Conservation (phyloP, 2,113 vertebrate species). For the Eudyptes chrysolophus region DNA sequence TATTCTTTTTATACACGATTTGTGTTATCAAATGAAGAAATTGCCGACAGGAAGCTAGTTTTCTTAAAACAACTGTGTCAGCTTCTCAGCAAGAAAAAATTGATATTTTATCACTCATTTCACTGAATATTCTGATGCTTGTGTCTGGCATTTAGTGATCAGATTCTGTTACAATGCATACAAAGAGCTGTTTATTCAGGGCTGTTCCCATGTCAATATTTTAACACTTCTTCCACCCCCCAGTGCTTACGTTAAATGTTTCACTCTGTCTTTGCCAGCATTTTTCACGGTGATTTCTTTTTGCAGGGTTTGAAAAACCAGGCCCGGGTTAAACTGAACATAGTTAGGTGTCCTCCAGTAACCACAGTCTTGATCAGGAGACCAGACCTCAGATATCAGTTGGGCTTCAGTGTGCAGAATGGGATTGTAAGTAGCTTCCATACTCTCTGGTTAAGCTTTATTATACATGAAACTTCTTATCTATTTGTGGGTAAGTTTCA, state of each 20-base stretch:
- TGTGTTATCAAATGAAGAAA: background rate
- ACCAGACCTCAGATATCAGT: slow-evolving; percentile 92
- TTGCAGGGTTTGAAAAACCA: slow-evolving; percentile 94
- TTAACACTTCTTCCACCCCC: rapidly evolving
- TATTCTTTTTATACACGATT: background rate
- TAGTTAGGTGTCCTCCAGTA: slow-evolving; percentile 95
- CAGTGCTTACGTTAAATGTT: background rate
- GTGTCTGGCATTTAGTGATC: background rate
- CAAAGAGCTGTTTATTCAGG: background rate
- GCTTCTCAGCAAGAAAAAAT: background rate
- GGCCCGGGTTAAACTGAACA: slow-evolving; percentile 90
- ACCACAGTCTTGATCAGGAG: slow-evolving; percentile 96
- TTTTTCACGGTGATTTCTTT: background rate
- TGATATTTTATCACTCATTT: background rate
- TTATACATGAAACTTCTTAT: background rate
- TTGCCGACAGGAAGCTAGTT: background rate
- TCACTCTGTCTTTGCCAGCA: background rate
- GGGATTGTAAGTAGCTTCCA: slow-evolving; percentile 87
- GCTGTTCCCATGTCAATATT: background rate
- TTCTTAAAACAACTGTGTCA: background rate
- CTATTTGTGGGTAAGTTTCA: background rate
- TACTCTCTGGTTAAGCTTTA: background rate
- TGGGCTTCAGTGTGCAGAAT: slow-evolving; percentile 98
- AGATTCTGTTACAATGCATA: background rate
- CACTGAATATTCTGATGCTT: background rate